A percentile compares a stretch with the other conserved stretches of the same genome.
These are phyloP conservation scores for Genyomyrus donnyi DNA, from an alignment of 2,113 vertebrate genomes.

Conservation along the genomic window DNA sequence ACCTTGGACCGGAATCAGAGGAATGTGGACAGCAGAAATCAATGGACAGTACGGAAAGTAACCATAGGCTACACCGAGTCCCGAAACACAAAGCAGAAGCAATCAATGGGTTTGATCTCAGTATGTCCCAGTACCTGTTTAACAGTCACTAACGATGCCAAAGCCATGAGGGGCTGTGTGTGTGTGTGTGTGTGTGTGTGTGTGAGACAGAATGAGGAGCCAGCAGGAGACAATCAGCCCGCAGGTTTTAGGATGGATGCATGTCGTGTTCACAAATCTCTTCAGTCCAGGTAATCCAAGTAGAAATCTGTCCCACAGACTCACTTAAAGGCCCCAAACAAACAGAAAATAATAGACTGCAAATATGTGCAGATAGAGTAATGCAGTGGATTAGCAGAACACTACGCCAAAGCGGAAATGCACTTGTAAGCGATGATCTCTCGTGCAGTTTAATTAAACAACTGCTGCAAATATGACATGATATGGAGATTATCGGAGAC, in stretches of 20 bases:
- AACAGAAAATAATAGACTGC: neutral
- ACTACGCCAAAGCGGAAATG: neutral
- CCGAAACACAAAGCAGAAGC: slow-evolving; percentile 25
- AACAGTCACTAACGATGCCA: slow-evolving; percentile 42
- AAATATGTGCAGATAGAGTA: neutral
- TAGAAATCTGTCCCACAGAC: neutral
- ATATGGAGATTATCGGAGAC: slow-evolving; percentile 59
- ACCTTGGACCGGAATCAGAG: slow-evolving; percentile 30
- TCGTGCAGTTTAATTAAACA: slow-evolving; percentile 24
- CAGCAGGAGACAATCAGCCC: neutral
- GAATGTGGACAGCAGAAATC: slow-evolving; percentile 2
- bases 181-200: no score
- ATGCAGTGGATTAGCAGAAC: neutral
- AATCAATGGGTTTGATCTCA: slow-evolving; percentile 43
- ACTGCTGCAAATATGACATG: slow-evolving; percentile 57
- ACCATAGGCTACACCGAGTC: slow-evolving; percentile 31
- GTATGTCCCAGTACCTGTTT: slow-evolving; percentile 31
- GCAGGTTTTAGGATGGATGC: neutral
- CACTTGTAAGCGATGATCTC: slow-evolving; percentile 5
- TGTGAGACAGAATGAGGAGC: neutral
- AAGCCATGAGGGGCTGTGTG: slow-evolving; percentile 27
- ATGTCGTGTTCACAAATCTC: neutral
- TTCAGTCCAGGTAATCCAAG: neutral
- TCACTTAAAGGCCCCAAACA: neutral
- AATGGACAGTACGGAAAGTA: slow-evolving; percentile 17